phyloP scores from a whole-genome alignment of 1,140 invertebrate species.

The Calycopis cecrops region DNA sequence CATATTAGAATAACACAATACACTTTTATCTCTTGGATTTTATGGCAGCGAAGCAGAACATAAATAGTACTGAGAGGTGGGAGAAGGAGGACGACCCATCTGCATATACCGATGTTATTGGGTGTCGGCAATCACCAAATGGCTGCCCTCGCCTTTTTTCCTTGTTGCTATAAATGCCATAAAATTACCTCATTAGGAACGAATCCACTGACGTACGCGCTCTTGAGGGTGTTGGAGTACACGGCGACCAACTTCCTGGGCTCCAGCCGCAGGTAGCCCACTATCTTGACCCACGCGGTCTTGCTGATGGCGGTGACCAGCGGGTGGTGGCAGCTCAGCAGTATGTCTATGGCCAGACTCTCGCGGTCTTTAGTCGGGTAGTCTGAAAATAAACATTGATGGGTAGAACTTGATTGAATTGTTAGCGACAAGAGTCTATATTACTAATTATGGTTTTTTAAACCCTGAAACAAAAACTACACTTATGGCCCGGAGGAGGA shows the following conservation, averaged over 20 bases:
- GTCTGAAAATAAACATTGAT: constrained; percentile 30
- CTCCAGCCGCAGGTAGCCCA: constrained; percentile 75
- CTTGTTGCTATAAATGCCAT: not conserved
- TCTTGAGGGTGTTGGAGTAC: constrained; percentile 75
- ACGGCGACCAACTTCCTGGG: constrained; percentile 76
- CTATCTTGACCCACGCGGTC: constrained; percentile 79
- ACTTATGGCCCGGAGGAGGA: no score
- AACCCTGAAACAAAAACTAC: no score
- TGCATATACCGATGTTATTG: no score
- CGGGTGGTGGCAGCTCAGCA: constrained; percentile 83
- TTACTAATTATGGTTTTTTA: no score
- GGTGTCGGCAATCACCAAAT: no score
- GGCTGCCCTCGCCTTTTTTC: no score
- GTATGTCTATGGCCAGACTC: constrained; percentile 76
- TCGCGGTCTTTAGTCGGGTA: constrained; percentile 72
- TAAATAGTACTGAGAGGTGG: not conserved
- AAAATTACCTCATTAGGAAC: constrained; percentile 70
- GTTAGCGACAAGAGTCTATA: no score
- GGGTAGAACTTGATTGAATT: no score
- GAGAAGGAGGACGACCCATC: no score
- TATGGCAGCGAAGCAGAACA: not conserved
- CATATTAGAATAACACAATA: no score
- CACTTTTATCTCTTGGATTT: no score
- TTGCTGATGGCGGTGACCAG: constrained; percentile 72
- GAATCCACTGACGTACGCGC: constrained; percentile 78